A percentile compares a stretch with the other conserved stretches of the same genome.
Conservation (phyloP, 2,797 vertebrate species). For the Tachyglossus aculeatus region DNA sequence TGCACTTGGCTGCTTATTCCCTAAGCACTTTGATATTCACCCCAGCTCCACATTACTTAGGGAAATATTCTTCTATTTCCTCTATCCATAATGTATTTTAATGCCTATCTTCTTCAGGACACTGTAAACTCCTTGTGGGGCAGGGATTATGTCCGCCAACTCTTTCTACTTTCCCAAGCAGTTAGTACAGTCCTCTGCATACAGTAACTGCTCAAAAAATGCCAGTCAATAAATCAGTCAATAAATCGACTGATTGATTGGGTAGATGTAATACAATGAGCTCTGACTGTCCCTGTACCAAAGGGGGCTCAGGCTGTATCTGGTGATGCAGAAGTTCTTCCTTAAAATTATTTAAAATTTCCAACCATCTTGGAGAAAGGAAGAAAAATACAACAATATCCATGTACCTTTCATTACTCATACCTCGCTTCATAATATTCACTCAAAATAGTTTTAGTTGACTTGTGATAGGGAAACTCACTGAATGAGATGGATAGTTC, state of each 20-base stretch:
- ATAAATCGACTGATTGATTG: background rate
- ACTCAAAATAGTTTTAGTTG: background rate
- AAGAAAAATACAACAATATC: background rate
- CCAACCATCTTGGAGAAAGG: background rate
- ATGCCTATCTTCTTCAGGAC: too few relatives aligned
- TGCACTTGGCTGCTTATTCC: too few relatives aligned
- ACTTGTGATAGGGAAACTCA: background rate
- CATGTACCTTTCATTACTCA: background rate
- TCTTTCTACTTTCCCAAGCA: too few relatives aligned
- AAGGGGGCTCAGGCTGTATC: background rate
- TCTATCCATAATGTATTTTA: too few relatives aligned
- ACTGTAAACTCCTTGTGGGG: too few relatives aligned
- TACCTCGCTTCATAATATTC: background rate
- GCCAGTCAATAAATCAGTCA: too few relatives aligned
- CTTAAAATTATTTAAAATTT: background rate
- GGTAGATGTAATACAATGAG: background rate
- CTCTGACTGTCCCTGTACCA: background rate
- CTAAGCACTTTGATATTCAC: too few relatives aligned
- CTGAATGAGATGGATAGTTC: background rate
- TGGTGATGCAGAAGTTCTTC: background rate
- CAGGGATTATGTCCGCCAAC: too few relatives aligned
- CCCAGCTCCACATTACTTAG: too few relatives aligned
- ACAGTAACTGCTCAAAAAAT: background rate
- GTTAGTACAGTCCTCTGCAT: too few relatives aligned
- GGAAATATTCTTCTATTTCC: too few relatives aligned